These are phyloP conservation scores for Apodemia hepburni DNA, from an alignment of 2,888 invertebrate species.

Conservation along the genomic window DNA sequence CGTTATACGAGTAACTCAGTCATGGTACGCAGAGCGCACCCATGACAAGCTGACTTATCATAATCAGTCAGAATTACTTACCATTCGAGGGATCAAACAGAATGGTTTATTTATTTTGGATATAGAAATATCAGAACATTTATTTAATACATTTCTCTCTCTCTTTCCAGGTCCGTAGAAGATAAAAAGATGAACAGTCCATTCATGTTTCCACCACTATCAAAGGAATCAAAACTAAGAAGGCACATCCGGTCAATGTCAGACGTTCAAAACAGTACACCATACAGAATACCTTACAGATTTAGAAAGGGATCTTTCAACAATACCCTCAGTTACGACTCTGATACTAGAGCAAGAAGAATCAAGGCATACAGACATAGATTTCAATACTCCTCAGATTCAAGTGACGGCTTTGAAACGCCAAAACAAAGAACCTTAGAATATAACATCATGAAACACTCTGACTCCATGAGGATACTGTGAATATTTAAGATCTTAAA, in stretches of 20 bases:
- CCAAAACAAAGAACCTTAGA: slow-evolving; percentile 55
- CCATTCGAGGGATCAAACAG: too few species aligned
- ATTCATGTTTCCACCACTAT: slow-evolving; percentile 54
- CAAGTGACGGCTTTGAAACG: slow-evolving; percentile 56
- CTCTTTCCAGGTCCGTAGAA: slow-evolving; percentile 60
- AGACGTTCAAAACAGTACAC: slow-evolving; percentile 70
- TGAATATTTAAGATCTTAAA: slow-evolving; percentile 26
- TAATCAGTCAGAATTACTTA: too few species aligned
- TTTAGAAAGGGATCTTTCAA: slow-evolving; percentile 50
- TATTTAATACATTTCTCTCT: slow-evolving; percentile 24
- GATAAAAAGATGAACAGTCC: slow-evolving; percentile 47
- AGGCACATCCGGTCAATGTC: slow-evolving; percentile 74
- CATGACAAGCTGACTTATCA: too few species aligned
- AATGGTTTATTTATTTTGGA: too few species aligned
- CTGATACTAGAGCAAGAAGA: slow-evolving; percentile 59
- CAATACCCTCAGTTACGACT: slow-evolving; percentile 63
- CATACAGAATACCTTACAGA: slow-evolving; percentile 58
- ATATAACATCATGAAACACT: slow-evolving; percentile 63
- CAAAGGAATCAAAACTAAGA: slow-evolving; percentile 61
- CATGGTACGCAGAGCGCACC: too few species aligned
- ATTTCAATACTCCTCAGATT: slow-evolving; percentile 62
- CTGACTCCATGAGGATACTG: slow-evolving; percentile 71
- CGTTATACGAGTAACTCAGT: too few species aligned
- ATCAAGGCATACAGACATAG: slow-evolving; percentile 48
- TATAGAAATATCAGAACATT: too few species aligned